A percentile compares a stretch with the other conserved stretches of the same genome.
These are phyloP conservation scores for Heliconius ismenius DNA, from an alignment of 2,888 invertebrate genomes.

Conservation along the genomic window DNA sequence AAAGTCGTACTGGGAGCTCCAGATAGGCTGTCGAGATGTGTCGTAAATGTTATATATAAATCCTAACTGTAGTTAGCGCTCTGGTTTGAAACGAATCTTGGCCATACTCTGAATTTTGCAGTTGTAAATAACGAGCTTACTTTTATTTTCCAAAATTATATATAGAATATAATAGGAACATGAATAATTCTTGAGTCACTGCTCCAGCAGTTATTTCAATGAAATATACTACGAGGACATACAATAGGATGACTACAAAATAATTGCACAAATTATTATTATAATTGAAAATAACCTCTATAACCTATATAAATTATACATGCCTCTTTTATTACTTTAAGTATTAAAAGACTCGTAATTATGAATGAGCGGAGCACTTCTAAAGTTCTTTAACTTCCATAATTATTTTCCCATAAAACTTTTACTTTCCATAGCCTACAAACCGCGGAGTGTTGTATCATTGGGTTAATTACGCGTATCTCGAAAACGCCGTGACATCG, in stretches of 20 bases:
- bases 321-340: background rate
- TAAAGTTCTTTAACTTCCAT: background rate
- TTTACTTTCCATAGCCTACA: background rate
- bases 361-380: background rate
- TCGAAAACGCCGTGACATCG: conserved; percentile 28
- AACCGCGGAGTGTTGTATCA: conserved; percentile 14
- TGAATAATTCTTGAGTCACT: background rate
- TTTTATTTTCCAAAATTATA: background rate
- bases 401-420: background rate
- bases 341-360: background rate
- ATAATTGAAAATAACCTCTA: conserved; percentile 4
- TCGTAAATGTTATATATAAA: conserved; percentile 17
- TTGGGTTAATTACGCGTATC: conserved; percentile 37
- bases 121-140: background rate
- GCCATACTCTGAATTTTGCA: background rate
- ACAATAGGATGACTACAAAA: background rate
- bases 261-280: background rate
- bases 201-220: background rate
- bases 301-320: background rate
- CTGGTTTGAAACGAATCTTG: background rate
- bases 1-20: conserved; percentile 31
- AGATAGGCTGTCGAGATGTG: conserved; percentile 7
- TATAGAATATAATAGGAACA: background rate
- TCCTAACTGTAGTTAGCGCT: background rate
- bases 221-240: background rate